Evolutionary conservation across 2,113 vertebrate genomes (phyloP).

Genomic region (Rhea americana): DNA sequence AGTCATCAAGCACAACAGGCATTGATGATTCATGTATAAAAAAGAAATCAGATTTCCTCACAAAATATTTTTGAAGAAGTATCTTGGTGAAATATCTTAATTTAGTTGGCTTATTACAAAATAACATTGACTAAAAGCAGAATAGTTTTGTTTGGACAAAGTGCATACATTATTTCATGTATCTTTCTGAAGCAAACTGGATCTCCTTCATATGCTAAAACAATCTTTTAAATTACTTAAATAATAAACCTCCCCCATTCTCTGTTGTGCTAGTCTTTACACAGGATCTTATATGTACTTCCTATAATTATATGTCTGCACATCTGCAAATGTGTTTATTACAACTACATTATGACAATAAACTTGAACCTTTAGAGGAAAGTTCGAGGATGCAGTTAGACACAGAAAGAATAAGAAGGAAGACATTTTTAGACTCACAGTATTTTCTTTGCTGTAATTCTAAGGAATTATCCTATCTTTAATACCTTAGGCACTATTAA

Average conservation of each 20-base stretch:
- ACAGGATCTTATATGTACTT: background rate
- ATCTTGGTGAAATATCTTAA: background rate
- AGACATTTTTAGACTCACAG: background rate
- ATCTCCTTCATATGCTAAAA: background rate
- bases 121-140: background rate
- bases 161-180: background rate
- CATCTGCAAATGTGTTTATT: background rate
- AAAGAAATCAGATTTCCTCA: background rate
- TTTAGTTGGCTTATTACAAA: background rate
- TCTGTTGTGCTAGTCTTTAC: background rate
- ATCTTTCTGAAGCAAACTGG: background rate
- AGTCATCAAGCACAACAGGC: background rate
- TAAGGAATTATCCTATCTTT: background rate
- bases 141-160: background rate
- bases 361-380: background rate
- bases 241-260: background rate
- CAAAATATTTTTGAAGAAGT: background rate
- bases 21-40: background rate
- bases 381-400: background rate
- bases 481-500: background rate
- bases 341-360: background rate
- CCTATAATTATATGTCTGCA: background rate
- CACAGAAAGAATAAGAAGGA: background rate
- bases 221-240: background rate
- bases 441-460: background rate